Evolutionary conservation across 2,797 vertebrate species (phyloP).

Genomic region (Orientallactaga sibirica): DNA sequence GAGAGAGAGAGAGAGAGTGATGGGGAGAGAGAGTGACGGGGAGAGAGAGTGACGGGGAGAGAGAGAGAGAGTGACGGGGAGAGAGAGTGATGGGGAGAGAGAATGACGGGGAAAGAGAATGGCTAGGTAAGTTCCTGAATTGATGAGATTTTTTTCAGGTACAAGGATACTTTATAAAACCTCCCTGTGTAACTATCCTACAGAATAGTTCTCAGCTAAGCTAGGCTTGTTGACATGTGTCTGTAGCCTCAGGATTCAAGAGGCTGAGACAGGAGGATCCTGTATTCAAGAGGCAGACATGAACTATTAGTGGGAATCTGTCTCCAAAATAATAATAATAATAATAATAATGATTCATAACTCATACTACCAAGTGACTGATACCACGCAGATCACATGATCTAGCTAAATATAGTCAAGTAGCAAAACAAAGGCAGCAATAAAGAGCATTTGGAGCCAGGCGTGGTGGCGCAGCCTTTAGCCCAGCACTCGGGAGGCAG

Average conservation of each 20-base stretch:
- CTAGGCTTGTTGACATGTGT: too few species aligned
- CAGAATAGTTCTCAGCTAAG: neutral
- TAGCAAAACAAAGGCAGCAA: constrained; percentile 20
- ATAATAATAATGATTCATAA: neutral
- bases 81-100: too few species aligned
- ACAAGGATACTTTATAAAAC: constrained; percentile 13
- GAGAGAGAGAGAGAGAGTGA: too few species aligned
- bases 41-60: too few species aligned
- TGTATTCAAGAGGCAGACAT: too few species aligned
- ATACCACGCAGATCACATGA: neutral
- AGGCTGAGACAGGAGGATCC: neutral
- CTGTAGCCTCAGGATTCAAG: neutral
- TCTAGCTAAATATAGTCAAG: neutral
- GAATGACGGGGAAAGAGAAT: too few species aligned
- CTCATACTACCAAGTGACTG: neutral
- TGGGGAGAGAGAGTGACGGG: too few species aligned
- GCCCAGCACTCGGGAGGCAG: too few species aligned
- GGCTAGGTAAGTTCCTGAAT: constrained; percentile 6
- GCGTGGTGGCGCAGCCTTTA: too few species aligned
- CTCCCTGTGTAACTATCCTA: neutral
- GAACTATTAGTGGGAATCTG: too few species aligned
- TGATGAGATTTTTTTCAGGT: constrained; percentile 30
- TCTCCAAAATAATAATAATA: too few species aligned
- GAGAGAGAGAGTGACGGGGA: too few species aligned
- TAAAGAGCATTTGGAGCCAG: neutral